A percentile compares a stretch with the other conserved stretches of the same genome.
These are phyloP conservation scores for Zhuqinia jingwanae DNA, from an alignment of 2,888 invertebrate genomes.

Conservation along the genomic window DNA sequence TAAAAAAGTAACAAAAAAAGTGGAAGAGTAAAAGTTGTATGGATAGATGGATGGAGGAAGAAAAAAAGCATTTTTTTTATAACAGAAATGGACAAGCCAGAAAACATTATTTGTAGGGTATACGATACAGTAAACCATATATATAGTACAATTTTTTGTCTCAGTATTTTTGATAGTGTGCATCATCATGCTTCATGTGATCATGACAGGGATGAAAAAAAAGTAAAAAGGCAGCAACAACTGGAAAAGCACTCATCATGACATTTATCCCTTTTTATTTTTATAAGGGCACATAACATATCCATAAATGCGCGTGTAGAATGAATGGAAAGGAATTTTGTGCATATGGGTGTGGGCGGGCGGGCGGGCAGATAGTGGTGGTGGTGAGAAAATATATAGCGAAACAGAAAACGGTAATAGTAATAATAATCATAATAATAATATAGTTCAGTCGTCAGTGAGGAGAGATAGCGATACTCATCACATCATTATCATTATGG, in stretches of 20 bases:
- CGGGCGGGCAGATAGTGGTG: too few species aligned
- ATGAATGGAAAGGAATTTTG: too few species aligned
- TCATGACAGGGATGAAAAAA: slow-evolving; percentile 1
- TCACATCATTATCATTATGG: slow-evolving; percentile 51
- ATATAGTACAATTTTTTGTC: too few species aligned
- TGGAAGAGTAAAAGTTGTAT: slow-evolving; percentile 34
- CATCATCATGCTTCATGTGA: slow-evolving; percentile 19
- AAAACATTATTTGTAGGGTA: too few species aligned
- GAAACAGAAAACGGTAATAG: too few species aligned
- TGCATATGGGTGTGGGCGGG: too few species aligned
- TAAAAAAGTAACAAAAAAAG: slow-evolving; percentile 35
- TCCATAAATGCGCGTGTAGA: neutral
- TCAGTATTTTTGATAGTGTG: too few species aligned
- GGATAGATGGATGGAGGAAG: neutral
- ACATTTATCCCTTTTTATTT: slow-evolving; percentile 41
- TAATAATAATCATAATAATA: too few species aligned
- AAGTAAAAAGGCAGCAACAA: slow-evolving; percentile 22
- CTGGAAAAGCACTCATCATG: slow-evolving; percentile 41
- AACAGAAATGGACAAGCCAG: too few species aligned
- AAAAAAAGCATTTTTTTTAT: too few species aligned
- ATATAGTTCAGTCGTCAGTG: slow-evolving; percentile 33
- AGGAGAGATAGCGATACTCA: slow-evolving; percentile 43
- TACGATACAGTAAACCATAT: too few species aligned
- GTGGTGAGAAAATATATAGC: too few species aligned
- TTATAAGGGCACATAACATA: neutral